A percentile compares a stretch with the other conserved stretches of the same genome.
These are phyloP conservation scores for Elephantulus edwardii DNA, from an alignment of 2,113 vertebrate species.

Conservation along the genomic window DNA sequence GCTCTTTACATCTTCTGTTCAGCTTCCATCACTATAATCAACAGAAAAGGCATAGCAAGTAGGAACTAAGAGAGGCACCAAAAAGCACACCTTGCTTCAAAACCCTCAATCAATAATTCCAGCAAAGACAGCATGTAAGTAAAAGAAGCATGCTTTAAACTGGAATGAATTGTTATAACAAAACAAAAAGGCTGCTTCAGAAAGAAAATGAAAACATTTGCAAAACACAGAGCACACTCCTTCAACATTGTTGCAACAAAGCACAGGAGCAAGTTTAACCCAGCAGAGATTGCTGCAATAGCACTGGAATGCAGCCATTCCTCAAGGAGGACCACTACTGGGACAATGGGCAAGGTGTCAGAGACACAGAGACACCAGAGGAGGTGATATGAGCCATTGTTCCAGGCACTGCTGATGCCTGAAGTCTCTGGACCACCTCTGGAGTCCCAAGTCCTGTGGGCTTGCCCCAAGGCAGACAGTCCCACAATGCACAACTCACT, in stretches of 20 bases:
- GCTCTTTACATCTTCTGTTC: neutral
- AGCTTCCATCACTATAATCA: neutral
- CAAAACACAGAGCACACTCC: neutral
- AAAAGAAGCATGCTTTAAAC: neutral
- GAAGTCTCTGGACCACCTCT: neutral
- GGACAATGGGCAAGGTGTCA: neutral
- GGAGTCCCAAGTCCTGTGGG: neutral
- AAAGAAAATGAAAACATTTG: neutral
- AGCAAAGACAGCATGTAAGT: neutral
- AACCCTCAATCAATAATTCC: neutral
- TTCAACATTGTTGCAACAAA: neutral
- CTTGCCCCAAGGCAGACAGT: accelerated
- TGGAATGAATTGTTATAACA: neutral
- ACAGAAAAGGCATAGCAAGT: neutral
- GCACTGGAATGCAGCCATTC: neutral
- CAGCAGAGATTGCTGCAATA: neutral
- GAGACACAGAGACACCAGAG: neutral
- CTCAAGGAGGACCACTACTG: too few species aligned
- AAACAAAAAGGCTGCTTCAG: constrained; percentile 41
- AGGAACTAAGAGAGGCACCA: constrained; percentile 2
- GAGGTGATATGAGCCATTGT: neutral
- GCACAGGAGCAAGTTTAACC: neutral
- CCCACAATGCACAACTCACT: neutral
- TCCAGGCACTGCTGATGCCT: too few species aligned
- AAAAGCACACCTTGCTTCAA: constrained; percentile 2